Evolutionary conservation across 1,140 invertebrate genomes (phyloP).

Genomic region (Periplaneta americana): DNA sequence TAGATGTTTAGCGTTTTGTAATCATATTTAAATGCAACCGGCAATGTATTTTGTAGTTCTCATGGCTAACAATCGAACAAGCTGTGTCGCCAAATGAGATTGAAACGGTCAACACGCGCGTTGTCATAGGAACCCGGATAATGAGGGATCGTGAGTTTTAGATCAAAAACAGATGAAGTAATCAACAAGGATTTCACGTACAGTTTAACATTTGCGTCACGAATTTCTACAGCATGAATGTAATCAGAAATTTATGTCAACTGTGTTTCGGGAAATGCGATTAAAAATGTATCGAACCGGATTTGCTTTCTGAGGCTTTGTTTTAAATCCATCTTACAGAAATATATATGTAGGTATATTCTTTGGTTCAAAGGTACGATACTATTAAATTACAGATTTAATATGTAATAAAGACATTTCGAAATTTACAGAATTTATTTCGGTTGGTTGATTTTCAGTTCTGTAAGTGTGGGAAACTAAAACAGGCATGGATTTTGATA

Average conservation of each 20-base stretch:
- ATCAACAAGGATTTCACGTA: background rate
- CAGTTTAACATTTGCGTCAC: no score
- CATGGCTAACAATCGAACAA: background rate
- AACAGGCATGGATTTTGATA: no score
- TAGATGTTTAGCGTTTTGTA: background rate
- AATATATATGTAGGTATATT: no score
- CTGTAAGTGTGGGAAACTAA: no score
- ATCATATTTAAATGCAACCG: background rate
- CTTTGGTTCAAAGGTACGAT: no score
- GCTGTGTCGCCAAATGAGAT: background rate
- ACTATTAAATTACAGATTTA: no score
- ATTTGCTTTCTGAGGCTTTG: no score
- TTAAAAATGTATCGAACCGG: no score
- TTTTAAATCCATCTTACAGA: no score
- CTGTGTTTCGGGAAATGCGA: background rate
- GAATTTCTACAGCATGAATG: background rate
- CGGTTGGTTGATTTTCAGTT: no score
- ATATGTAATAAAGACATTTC: no score
- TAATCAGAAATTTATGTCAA: background rate
- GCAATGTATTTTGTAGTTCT: background rate
- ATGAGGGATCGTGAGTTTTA: background rate
- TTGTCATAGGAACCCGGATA: background rate
- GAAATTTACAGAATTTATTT: no score
- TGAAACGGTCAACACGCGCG: background rate
- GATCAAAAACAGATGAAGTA: background rate